Evolutionary conservation across 2,797 vertebrate genomes (phyloP).

Genomic region (Micropoecilia bifurca): DNA sequence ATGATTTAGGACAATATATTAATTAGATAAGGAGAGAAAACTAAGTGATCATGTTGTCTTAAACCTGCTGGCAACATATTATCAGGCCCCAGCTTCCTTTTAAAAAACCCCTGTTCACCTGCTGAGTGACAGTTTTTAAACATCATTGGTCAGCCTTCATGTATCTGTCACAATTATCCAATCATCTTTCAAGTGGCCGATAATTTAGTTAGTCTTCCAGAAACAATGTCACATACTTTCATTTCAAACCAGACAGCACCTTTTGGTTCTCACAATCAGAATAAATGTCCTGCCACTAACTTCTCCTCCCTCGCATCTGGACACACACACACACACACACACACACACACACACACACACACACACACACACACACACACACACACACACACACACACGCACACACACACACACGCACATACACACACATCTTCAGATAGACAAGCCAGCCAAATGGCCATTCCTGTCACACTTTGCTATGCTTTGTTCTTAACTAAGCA

Average conservation of each 20-base stretch:
- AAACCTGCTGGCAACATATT: conserved; percentile 67
- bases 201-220: conserved; percentile 44
- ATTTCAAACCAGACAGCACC: conserved; percentile 63
- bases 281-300: conserved; percentile 65
- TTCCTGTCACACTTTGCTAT: conserved; percentile 55
- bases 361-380: conserved; percentile 21
- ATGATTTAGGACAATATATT: conserved; percentile 24
- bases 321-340: conserved; percentile 27
- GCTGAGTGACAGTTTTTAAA: conserved; percentile 60
- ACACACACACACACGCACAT: conserved; percentile 42
- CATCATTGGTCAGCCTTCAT: conserved; percentile 42
- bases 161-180: conserved; percentile 10
- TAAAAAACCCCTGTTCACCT: conserved; percentile 19
- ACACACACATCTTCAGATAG: conserved; percentile 18
- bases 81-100: conserved; percentile 19
- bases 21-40: conserved; percentile 58
- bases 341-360: conserved; percentile 42
- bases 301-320: conserved; percentile 66
- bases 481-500: conserved; percentile 50
- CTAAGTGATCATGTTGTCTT: conserved; percentile 75
- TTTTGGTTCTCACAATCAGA: conserved; percentile 64
- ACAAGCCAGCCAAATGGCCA: conserved; percentile 57
- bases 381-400: conserved; percentile 22
- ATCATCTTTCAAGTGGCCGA: conserved; percentile 9
- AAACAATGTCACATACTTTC: conserved; percentile 22